Base-by-base conservation (phyloP, 2,113 vertebrate species). In the Chamaea fasciata region DNA sequence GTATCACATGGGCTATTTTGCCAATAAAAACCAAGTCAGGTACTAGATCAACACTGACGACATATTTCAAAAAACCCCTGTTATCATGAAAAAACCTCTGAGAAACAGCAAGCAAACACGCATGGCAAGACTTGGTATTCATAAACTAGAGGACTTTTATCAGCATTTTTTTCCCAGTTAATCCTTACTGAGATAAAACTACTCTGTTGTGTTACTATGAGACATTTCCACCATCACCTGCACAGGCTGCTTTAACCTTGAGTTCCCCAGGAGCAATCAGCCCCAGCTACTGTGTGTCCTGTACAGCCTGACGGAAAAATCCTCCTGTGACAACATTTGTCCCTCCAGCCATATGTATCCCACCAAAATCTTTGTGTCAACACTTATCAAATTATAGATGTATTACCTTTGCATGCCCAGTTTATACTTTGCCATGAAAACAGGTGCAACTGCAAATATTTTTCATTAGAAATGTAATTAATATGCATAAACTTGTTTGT, bases 391-490 rank as follows among this genome's bases (percentile, higher is more conserved):
- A 91, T 53, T 69, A 53, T 28, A 39, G 50, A n/a, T 26, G 24
- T 75, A 74, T 71, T 89, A 83, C 59, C 30, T 96, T 87, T 93
- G 83, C 53, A 74, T 92, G 37, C 28, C 60, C 15, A 79, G 5
- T 65, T 74, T 71, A 52, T 77, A 75, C 47, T 77, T 82, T 87
- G 28, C 56, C 50, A 63, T 23, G 68, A 89, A 93, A 96, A 89
- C 92, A 95, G 95, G 74, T 95, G 96, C 80, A 90, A 83, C 77
- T 87, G 74, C 87, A 97, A 96, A 89, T 92, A 96, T 89, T 95
- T 93, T 92, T 95, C 85, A 95, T 95, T 89, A 94, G 83, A 95
- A 95, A 82, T 39, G 28, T 87, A 96, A 96, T 95, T 95, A 96
- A 96, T 95, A 93, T 97, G 92, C 70, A 92, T 69, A 89, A 92